A percentile compares a stretch with the other conserved stretches of the same genome.
These are phyloP conservation scores for Lumbricus terrestris DNA, from an alignment of 2,888 invertebrate species.

Conservation along the genomic window DNA sequence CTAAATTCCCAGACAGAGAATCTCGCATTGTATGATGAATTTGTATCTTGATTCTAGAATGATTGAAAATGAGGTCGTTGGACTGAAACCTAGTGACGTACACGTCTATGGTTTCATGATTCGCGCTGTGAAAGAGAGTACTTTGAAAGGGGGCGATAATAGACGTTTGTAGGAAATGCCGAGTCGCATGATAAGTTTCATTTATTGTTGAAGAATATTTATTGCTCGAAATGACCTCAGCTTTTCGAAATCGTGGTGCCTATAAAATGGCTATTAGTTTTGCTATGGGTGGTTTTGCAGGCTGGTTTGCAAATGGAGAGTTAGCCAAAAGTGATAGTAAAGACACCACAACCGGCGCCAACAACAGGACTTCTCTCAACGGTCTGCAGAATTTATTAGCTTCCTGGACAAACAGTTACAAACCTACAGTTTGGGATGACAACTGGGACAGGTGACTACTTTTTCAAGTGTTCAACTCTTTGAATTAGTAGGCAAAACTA, in stretches of 20 bases:
- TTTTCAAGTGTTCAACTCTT: neutral
- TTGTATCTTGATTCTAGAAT: no score
- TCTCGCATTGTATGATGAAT: no score
- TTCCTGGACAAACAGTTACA: conserved; percentile 50
- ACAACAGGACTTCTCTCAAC: neutral
- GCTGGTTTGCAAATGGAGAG: conserved; percentile 27
- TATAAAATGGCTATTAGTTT: conserved; percentile 16
- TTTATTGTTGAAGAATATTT: conserved; percentile 14
- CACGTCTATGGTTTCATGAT: no score
- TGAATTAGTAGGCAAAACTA: no score
- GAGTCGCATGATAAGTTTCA: neutral
- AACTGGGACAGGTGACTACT: conserved; percentile 76
- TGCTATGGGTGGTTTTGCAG: conserved; percentile 28
- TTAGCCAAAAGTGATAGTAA: neutral
- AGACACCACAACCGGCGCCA: neutral
- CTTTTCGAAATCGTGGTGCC: neutral
- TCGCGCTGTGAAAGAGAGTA: no score
- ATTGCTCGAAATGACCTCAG: neutral
- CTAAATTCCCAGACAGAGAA: no score
- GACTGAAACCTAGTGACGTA: no score
- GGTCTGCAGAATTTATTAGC: conserved; percentile 41
- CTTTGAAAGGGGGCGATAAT: neutral
- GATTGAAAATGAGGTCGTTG: no score
- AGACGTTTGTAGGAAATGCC: neutral
- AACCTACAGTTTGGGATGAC: conserved; percentile 74